Percentiles rank a stretch among this genome's conserved stretches.
Conservation (phyloP, 2,888 invertebrate genomes). For the Noctuana brunneofusca region DNA sequence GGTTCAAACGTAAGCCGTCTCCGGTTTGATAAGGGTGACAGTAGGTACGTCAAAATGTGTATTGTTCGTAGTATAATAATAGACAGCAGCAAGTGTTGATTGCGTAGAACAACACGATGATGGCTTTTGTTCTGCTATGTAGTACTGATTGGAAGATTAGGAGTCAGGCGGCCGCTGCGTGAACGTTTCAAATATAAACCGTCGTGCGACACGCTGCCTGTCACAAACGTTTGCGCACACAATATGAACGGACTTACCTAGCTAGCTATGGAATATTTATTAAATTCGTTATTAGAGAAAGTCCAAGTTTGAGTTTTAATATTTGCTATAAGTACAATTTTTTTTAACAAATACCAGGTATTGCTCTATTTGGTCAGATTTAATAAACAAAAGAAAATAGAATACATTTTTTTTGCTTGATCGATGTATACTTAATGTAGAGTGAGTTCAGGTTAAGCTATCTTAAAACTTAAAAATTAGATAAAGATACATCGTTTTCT, state of each 20-base stretch:
- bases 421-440: too few species aligned
- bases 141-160: constrained; percentile 25
- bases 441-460: too few species aligned
- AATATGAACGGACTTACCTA: constrained; percentile 16
- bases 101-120: constrained; percentile 9
- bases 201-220: constrained; percentile 46
- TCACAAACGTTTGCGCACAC: constrained; percentile 42
- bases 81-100: constrained; percentile 27
- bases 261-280: background rate
- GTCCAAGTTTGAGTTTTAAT: background rate
- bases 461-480: too few species aligned
- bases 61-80: constrained; percentile 6
- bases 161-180: constrained; percentile 58
- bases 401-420: too few species aligned
- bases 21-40: constrained; percentile 9
- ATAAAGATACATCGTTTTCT: too few species aligned
- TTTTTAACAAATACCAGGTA: too few species aligned
- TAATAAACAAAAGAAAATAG: too few species aligned
- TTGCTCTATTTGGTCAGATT: too few species aligned
- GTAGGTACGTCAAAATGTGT: constrained; percentile 15
- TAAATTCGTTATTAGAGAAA: constrained; percentile 3
- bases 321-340: too few species aligned
- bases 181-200: constrained; percentile 65
- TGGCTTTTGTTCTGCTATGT: constrained; percentile 27
- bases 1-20: background rate